Conservation (phyloP, 1,140 invertebrate genomes). For the Nixonia krombeini region DNA sequence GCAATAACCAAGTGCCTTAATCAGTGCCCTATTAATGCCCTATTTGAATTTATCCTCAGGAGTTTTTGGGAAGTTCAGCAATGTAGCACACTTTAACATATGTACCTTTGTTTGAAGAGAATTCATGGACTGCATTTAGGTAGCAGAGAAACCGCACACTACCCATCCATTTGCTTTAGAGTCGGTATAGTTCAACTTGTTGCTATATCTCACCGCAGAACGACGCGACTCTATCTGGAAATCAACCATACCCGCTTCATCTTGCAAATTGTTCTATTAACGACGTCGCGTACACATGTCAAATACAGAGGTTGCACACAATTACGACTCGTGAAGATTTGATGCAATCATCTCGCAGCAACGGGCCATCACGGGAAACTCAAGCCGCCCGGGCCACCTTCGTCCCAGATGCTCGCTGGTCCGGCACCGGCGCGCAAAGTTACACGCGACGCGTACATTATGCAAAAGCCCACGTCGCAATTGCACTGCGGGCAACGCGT, state of each 20-base stretch:
- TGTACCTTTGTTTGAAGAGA: conserved; percentile 41
- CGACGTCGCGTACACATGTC: conserved; percentile 31
- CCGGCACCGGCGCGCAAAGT: conserved; percentile 42
- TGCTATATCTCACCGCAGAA: conserved; percentile 47
- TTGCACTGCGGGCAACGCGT: conserved; percentile 26
- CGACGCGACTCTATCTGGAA: conserved; percentile 34
- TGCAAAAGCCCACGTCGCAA: conserved; percentile 41
- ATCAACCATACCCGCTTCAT: conserved; percentile 37
- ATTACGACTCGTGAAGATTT: conserved; percentile 42
- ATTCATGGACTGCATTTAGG: conserved; percentile 45
- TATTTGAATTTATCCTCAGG: too few relatives aligned
- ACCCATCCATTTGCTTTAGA: conserved; percentile 46
- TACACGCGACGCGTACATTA: conserved; percentile 43
- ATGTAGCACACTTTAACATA: too few relatives aligned
- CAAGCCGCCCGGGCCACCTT: neutral
- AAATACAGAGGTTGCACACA: conserved; percentile 31
- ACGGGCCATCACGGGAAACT: conserved; percentile 13
- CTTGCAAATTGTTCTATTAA: conserved; percentile 40
- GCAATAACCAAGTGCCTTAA: too few relatives aligned
- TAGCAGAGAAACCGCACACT: conserved; percentile 43
- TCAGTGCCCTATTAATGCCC: too few relatives aligned
- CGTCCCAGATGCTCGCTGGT: conserved; percentile 32
- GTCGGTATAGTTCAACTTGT: conserved; percentile 49
- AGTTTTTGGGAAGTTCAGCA: too few relatives aligned
- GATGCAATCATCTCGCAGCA: conserved; percentile 25